phyloP scores from a whole-genome alignment of 2,888 invertebrate species.

The Drosophila kokeensis region DNA sequence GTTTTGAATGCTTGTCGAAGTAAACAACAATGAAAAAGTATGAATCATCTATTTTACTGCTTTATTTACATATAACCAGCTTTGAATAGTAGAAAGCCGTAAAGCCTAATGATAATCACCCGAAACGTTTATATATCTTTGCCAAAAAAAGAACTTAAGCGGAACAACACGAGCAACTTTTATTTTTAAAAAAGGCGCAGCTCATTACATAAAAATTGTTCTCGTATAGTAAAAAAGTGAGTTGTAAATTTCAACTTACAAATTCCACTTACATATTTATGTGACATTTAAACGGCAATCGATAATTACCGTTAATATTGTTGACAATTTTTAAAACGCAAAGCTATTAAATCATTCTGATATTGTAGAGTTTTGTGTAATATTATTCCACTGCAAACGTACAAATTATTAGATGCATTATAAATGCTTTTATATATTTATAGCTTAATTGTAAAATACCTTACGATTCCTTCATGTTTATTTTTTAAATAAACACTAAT shows the following conservation, averaged over 20 bases:
- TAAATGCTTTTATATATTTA: background rate
- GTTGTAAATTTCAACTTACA: background rate
- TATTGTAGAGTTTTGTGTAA: background rate
- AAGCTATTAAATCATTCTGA: background rate
- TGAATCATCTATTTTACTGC: conserved; percentile 3
- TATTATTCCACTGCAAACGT: background rate
- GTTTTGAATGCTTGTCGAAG: background rate
- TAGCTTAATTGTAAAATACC: background rate
- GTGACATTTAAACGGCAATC: conserved; percentile 9
- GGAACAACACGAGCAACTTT: background rate
- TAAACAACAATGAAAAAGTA: background rate
- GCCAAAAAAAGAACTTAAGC: background rate
- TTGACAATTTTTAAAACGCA: background rate
- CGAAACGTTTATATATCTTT: background rate
- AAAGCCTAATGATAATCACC: background rate
- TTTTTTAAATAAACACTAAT: too few relatives aligned
- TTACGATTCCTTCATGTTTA: conserved; percentile 1
- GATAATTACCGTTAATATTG: background rate
- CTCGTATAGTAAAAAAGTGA: background rate
- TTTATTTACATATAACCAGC: conserved; percentile 1
- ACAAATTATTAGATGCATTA: background rate
- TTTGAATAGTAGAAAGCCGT: background rate
- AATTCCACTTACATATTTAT: conserved; percentile 1
- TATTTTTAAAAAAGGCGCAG: background rate
- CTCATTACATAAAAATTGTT: background rate